Base-by-base conservation (phyloP, 2,888 invertebrate genomes). In the Gasteruption jaculator region DNA sequence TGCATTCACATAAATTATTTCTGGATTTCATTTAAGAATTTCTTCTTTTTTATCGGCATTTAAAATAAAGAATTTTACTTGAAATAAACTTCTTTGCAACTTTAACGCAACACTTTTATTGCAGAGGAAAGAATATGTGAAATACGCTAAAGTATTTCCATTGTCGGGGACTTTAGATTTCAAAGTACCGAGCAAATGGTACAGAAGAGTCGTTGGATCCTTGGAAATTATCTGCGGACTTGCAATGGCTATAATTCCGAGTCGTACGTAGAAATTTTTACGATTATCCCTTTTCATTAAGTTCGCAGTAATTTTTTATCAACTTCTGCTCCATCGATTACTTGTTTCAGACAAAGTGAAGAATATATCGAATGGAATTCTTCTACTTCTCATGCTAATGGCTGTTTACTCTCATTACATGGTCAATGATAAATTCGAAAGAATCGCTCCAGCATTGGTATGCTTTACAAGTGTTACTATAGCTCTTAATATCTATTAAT, bases 121-220 rank as follows among this genome's bases (percentile, higher is more conserved):
- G 51, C 78, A 92, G 91, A 80, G 92, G 65, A 90, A 90, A 73
- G 91, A 92, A 71, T 93, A 91, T 66, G 91, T 92, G n/a, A 87
- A 90, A 73, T 92, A 92, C 72, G 87, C 92, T n/a, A 92, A 92
- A 77, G 91, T 91, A 43, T 92, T 93, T 71, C 92, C 92, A 30
- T 72, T 92, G 35, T 79, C 87, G 34, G 85, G 85, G 53, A 77
- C 82, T 44, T 73, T 92, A 51, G 88, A 89, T 62, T 82, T 91
- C 61, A 91, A 91, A 75, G 77, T 93, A 52, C 90, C 91, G 34
- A 90, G 91, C 42, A 92, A 92, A 78, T 91, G 91, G 90, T 92
- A 91, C 68, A 77, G 92, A 55, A 79, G 91, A 62, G 78, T 84
- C 5, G 85, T 92, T 43, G 92, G 92, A 41, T 81, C 82, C 14